Base-by-base conservation (phyloP, 2,797 vertebrate species). In the Podargus strigoides region DNA sequence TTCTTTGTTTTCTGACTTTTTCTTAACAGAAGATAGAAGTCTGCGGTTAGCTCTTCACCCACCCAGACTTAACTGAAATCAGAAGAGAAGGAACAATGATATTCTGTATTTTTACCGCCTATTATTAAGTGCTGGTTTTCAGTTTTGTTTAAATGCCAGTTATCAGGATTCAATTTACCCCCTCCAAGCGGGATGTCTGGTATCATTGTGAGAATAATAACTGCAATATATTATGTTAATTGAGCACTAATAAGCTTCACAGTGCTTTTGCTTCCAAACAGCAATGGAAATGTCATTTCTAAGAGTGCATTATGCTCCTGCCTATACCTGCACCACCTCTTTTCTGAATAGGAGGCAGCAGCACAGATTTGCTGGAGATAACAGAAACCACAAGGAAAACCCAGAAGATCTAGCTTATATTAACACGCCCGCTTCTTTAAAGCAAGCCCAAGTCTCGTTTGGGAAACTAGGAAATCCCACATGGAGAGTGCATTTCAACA, bases 141-240 rank as follows among this genome's bases (percentile, higher is more conserved):
- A 92, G 88, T 94, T 97, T 85, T 93, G 90, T 96, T 96, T 95
- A 85, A 94, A 93, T 87, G 92, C 76, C 93, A 96, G 94, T 97
- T 97, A 96, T 90, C 89, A 89, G 63, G 47, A 96, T 96, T 92
- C 96, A 97, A 97, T 96, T 96, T 96, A 96, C 69, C 64, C 93
- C 78, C 85, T 94, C 84, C 14, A 0, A 93, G 49, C 77, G 91
- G 66, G 78, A 95, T 95, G 96, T 95, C 92, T 94, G 90, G 89
- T 94, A 93, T 77, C 90, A 96, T 94, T 95, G 87, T 81, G 92
- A 95, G 96, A 97, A 66, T 85, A 97, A 81, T 88, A 95, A 96
- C 90, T 93, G 92, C 77, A 95, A 97, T 96, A 94, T 68, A 97
- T 90, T 96, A 93, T 91, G 77, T 91, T 96, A 95, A 97, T 96